These are phyloP conservation scores for Balanococcus diminutus DNA, from an alignment of 2,888 invertebrate genomes.

Conservation along the genomic window DNA sequence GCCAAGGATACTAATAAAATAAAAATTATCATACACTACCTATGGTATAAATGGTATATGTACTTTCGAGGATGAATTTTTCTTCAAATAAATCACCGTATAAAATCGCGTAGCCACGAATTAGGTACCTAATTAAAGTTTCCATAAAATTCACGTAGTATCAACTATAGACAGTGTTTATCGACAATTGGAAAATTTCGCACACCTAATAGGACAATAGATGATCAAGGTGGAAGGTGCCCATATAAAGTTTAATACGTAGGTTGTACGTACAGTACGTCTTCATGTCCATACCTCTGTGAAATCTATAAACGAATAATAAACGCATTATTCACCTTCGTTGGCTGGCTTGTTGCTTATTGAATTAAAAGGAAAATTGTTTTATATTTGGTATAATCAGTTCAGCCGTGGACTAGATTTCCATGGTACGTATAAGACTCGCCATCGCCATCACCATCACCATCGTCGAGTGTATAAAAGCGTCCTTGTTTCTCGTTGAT, in stretches of 20 bases:
- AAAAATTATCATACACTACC: too few species aligned
- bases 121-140: background rate
- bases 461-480: background rate
- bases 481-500: conserved; percentile 32
- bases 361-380: conserved; percentile 24
- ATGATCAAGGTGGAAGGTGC: background rate
- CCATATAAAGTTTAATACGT: background rate
- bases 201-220: background rate
- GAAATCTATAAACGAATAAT: background rate
- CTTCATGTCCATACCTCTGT: background rate
- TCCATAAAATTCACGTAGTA: background rate
- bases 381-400: conserved; percentile 35
- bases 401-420: conserved; percentile 35
- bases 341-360: background rate
- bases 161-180: too few species aligned
- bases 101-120: background rate
- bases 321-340: conserved; percentile 22
- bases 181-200: background rate
- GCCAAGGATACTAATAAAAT: too few species aligned
- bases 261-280: background rate
- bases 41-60: too few species aligned
- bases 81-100: too few species aligned
- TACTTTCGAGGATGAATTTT: too few species aligned
- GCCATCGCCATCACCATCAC: background rate
- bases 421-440: background rate